Evolutionary conservation across 2,113 vertebrate genomes (phyloP), one percentile per base, ranked within the genome.

Genomic region (Grammomys dolichurus): DNA sequence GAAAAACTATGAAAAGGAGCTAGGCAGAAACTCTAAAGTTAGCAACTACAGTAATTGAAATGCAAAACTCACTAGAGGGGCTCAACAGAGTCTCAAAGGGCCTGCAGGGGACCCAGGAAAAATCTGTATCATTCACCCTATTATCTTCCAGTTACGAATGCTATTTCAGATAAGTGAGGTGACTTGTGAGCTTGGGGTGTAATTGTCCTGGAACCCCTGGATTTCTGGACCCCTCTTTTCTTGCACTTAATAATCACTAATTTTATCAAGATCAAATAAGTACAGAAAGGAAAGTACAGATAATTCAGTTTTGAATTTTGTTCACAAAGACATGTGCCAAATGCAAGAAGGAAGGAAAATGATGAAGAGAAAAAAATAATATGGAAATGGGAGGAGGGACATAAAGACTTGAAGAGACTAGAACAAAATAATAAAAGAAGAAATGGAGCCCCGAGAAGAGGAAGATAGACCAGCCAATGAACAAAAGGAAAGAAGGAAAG

Each of bases 31-130:
- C 51, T 85, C 43, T 77, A 24, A 36, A 77, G 24, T 85, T 85
- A 54, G 81, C 77, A 93, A 78, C 9, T 85, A 63, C 31, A 51
- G 33, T 76, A 86, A 88, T 67, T 82, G 33, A 86, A 90, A 78
- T 78, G 16, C 43, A 78, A 82, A 56, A 63, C 56, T 84, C 58
- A n/a, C 33, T 54, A 33, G 9, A 78, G 28, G 2, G 14, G 2
- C 13, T 58, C 56, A 36, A 36, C 33, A 84, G 60, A 70, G 70
- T 70, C 11, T 33, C 60, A 19, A 81, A 88, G 56, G 46, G 7
- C 28, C 13, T 78, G 3, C 13, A 26, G 70, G 24, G 19, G 10
- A 31, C 10, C 8, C 60, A 28, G 36, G 73, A 58, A 51, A 76
- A 70, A 51, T 24, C 3, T 0, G 17, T 40, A 43, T 48, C 20